These are phyloP conservation scores for Macaria notata DNA, from an alignment of 2,888 invertebrate species.

Conservation along the genomic window DNA sequence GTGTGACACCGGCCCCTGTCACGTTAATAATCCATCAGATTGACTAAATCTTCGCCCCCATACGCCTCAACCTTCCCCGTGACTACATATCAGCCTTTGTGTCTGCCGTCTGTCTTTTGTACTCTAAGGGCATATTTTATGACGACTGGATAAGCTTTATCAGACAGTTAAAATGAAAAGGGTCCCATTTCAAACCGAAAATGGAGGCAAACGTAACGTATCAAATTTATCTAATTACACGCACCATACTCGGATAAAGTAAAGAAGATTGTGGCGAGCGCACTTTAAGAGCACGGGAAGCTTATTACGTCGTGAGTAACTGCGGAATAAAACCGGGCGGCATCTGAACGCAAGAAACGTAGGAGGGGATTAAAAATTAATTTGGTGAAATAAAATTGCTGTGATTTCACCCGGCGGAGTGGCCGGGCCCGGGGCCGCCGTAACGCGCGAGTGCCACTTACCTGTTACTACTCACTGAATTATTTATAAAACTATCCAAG, in stretches of 20 bases:
- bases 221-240: slow-evolving; percentile 42
- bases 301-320: slow-evolving; percentile 34
- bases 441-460: slow-evolving; percentile 76
- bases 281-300: slow-evolving; percentile 24
- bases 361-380: slow-evolving; percentile 62
- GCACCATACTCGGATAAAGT: slow-evolving; percentile 24
- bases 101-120: slow-evolving; percentile 40
- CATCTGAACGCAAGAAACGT: slow-evolving; percentile 38
- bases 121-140: slow-evolving; percentile 46
- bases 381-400: slow-evolving; percentile 64
- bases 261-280: slow-evolving; percentile 26
- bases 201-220: slow-evolving; percentile 33
- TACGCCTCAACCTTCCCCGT: slow-evolving; percentile 34
- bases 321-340: slow-evolving; percentile 36
- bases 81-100: slow-evolving; percentile 32
- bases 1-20: slow-evolving; percentile 50
- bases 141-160: slow-evolving; percentile 50
- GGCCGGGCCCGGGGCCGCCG: slow-evolving; percentile 57
- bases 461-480: slow-evolving; percentile 77
- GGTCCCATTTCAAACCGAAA: slow-evolving; percentile 44
- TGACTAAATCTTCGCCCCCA: slow-evolving; percentile 61
- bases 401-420: slow-evolving; percentile 56
- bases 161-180: slow-evolving; percentile 48
- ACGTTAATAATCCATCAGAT: slow-evolving; percentile 67
- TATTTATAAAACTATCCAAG: slow-evolving; percentile 76